Evolutionary conservation across 2,888 invertebrate genomes (phyloP).

Genomic region (Pasiphila rectangulata): DNA sequence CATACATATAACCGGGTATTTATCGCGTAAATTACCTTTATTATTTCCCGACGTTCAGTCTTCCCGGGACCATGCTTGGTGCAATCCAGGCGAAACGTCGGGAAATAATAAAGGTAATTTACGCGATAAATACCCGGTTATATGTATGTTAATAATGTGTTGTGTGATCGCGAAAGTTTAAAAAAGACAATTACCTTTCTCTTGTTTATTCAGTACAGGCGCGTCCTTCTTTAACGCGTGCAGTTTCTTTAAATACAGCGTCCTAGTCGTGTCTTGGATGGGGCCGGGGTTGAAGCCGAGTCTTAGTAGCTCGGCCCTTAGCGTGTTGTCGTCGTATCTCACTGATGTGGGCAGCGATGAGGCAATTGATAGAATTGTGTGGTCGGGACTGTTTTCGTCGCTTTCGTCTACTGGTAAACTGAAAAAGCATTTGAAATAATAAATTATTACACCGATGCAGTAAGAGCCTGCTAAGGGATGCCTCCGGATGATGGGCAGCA

Average conservation of each 20-base stretch:
- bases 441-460: too few species aligned
- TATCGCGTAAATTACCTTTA: too few species aligned
- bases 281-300: conserved; percentile 90
- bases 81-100: too few species aligned
- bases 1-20: too few species aligned
- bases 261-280: conserved; percentile 87
- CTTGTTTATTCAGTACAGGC: conserved; percentile 33
- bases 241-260: conserved; percentile 87
- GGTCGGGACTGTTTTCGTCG: conserved; percentile 53
- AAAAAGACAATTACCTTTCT: conserved; percentile 42
- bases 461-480: too few species aligned
- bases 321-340: conserved; percentile 77
- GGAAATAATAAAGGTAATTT: too few species aligned
- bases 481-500: too few species aligned
- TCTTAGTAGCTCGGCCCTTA: conserved; percentile 83
- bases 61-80: too few species aligned
- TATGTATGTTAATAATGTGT: too few species aligned
- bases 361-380: conserved; percentile 65
- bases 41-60: too few species aligned
- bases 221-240: conserved; percentile 77
- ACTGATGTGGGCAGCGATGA: conserved; percentile 82
- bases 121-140: too few species aligned
- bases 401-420: conserved; percentile 65
- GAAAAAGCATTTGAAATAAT: conserved; percentile 4
- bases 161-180: too few species aligned